These are phyloP conservation scores for Lobophora halterata DNA, from an alignment of 2,888 invertebrate species.

Conservation along the genomic window DNA sequence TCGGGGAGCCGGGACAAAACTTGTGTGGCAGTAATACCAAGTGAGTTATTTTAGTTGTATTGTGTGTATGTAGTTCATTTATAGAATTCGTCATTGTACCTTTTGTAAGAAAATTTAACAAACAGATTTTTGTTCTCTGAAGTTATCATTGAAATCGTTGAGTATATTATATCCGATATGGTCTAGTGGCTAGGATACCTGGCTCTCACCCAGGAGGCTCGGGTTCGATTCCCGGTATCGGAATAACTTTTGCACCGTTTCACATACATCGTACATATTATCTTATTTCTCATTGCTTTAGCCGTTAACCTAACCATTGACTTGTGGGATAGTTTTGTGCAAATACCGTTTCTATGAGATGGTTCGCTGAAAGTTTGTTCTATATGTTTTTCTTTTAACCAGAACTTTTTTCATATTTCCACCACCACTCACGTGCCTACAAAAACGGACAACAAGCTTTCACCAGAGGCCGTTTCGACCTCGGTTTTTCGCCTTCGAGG, in stretches of 20 bases:
- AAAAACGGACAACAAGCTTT: conserved; percentile 37
- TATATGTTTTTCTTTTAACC: conserved; percentile 2
- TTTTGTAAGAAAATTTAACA: background rate
- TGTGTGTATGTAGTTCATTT: too few species aligned
- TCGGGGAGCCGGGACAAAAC: too few species aligned
- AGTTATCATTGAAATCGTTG: background rate
- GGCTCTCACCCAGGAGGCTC: conserved; percentile 86
- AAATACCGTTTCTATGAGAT: too few species aligned
- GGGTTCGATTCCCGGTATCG: conserved; percentile 82
- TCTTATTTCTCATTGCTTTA: too few species aligned
- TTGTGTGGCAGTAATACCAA: too few species aligned
- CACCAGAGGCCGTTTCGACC: conserved; percentile 34
- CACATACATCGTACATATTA: too few species aligned
- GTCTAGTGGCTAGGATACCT: conserved; percentile 50
- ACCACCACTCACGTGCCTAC: conserved; percentile 17
- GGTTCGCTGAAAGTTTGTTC: too few species aligned
- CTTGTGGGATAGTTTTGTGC: too few species aligned
- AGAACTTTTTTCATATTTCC: conserved; percentile 26
- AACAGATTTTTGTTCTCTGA: conserved; percentile 1
- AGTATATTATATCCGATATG: conserved; percentile 13
- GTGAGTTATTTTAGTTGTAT: too few species aligned
- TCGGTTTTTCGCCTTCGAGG: conserved; percentile 47
- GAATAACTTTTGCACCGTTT: conserved; percentile 58
- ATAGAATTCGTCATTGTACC: too few species aligned
- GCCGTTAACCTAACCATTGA: too few species aligned